Evolutionary conservation across 2,113 vertebrate species (phyloP).

Genomic region (Mustela lutreola): DNA sequence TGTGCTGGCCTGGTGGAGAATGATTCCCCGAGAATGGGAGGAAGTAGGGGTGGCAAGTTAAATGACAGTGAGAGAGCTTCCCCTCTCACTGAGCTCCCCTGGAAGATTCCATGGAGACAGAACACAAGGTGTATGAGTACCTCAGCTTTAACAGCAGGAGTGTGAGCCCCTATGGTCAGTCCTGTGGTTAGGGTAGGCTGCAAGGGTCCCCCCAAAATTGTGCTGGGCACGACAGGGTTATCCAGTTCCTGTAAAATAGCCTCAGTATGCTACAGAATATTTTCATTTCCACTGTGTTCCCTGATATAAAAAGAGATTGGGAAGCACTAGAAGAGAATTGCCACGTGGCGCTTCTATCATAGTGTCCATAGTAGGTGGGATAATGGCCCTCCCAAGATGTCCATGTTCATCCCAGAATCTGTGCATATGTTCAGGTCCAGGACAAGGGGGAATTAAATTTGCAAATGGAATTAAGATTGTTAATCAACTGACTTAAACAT

Average conservation of each 20-base stretch:
- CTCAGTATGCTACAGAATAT: not conserved
- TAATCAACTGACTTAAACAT: not conserved
- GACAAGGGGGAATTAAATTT: not conserved
- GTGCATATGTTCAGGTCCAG: not conserved
- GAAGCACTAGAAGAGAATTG: not conserved
- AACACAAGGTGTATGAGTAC: too few relatives aligned
- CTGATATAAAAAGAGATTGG: not conserved
- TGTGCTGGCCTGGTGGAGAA: not conserved
- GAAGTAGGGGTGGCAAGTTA: not conserved
- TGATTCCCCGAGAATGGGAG: not conserved
- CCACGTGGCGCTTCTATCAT: not conserved
- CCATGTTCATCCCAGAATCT: not conserved
- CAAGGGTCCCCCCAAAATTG: not conserved
- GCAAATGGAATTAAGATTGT: not conserved
- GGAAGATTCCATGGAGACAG: not conserved
- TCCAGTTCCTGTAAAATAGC: not conserved
- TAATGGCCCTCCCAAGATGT: not conserved
- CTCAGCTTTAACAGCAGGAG: not conserved
- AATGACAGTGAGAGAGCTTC: not conserved
- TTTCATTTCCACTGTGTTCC: conserved; percentile 18
- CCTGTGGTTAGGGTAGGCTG: not conserved
- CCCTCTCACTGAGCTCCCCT: not conserved
- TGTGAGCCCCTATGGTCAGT: not conserved
- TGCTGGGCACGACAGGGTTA: not conserved
- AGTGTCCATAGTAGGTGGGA: not conserved